phyloP scores from a whole-genome alignment of 2,797 vertebrate genomes.

The Lutjanus argentimaculatus region DNA sequence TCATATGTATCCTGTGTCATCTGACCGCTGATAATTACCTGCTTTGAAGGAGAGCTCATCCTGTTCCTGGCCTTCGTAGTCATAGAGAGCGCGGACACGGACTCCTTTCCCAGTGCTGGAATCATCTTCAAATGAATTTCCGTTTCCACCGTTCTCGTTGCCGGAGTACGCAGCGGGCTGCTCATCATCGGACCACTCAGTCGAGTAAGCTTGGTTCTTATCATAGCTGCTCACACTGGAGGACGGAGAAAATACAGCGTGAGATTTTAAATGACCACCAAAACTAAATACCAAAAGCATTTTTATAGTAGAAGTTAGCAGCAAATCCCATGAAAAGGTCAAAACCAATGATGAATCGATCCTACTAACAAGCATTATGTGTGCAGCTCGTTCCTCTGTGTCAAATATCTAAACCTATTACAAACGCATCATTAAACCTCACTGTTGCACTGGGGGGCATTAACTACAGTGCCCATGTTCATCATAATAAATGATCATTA shows the following conservation, averaged over 20 bases:
- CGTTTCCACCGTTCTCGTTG: slow-evolving; percentile 89
- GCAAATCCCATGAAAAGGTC: neutral
- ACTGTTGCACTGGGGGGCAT: neutral
- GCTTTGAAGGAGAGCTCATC: slow-evolving; percentile 98
- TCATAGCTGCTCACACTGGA: slow-evolving; percentile 96
- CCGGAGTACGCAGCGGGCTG: slow-evolving; percentile 90
- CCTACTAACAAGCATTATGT: too few relatives aligned
- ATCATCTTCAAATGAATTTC: slow-evolving; percentile 96
- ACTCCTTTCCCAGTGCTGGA: slow-evolving; percentile 82
- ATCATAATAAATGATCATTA: neutral
- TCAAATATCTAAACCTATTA: neutral
- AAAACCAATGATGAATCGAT: neutral
- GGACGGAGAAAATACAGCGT: neutral
- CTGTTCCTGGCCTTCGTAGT: slow-evolving; percentile 98
- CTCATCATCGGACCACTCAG: slow-evolving; percentile 98
- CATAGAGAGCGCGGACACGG: slow-evolving; percentile 95
- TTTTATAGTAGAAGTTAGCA: neutral
- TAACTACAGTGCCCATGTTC: too few relatives aligned
- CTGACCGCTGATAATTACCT: slow-evolving; percentile 78
- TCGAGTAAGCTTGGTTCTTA: slow-evolving; percentile 92
- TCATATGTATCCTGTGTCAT: neutral
- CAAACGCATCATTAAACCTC: neutral
- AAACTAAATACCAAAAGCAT: neutral
- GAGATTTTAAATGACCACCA: neutral
- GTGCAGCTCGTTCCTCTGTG: too few relatives aligned